Base-by-base conservation (phyloP, 2,797 vertebrate genomes). In the Silurus lanzhouensis region DNA sequence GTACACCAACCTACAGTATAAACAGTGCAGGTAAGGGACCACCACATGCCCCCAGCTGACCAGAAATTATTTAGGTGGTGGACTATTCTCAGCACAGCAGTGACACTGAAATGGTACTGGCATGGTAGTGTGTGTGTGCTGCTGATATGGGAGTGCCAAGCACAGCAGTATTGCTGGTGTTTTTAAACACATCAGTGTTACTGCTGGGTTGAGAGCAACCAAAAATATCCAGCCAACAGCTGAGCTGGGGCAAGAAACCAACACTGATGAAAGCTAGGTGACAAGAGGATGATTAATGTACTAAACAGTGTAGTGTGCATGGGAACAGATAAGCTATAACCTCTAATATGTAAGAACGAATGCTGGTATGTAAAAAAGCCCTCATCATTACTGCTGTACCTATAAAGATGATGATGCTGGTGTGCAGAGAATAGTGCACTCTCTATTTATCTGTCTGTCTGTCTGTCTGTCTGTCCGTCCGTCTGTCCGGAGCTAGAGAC, bases 51-150 rank as follows among this genome's bases (percentile, higher is more conserved):
- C 76, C n/a, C 12, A n/a, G 20, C 57, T 63, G 58, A 14, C 31
- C 58, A 79, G 58, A 79, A 44, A 46, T 63, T 44, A 79, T 79
- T 79, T 79, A 31, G 31, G 31, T 79, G 38, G 58, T 46, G 27
- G 27, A 46, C 1, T 63, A n/a, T 63, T 79, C 38, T 63, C 76
- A 63, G 76, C 74, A 57, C 74, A 76, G 48, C 25, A 78, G 76
- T 61, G 58, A 79, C 13, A 46, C 20, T 79, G 31, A 60, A 55
- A 22, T 60, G 27, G 27, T 22, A 20, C 75, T 38, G 27, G 57
- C 57, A 77, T 61, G 20, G 31, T 7, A 78, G 57, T 15, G 57
- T 44, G 64, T 44, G 64, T 25, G n/a, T 6, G 55, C 57, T 60
- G 55, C 76, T 79, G 58, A 79, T 63, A 63, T 79, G 20, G 58